Conservation (phyloP, 2,113 vertebrate species). For the Etia nguti region DNA sequence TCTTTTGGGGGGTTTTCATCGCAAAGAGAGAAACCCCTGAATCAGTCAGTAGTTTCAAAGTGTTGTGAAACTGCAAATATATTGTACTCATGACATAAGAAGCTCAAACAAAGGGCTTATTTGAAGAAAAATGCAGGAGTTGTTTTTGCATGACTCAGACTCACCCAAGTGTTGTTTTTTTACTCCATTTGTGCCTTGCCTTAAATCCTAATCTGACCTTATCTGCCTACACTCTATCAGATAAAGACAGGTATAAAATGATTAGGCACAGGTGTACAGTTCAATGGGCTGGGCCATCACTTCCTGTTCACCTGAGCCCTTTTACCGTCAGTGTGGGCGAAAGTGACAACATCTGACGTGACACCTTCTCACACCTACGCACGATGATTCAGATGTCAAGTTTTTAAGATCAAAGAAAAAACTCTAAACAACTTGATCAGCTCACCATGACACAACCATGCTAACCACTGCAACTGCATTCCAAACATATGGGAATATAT, state of each 20-base stretch:
- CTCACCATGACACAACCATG: rapidly evolving
- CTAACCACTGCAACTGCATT: rapidly evolving
- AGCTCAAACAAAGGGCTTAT: neutral
- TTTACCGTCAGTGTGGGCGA: neutral
- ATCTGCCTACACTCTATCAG: neutral
- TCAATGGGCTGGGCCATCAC: neutral
- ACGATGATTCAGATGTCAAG: neutral
- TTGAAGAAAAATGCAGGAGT: neutral
- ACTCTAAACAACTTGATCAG: neutral
- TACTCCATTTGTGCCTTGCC: neutral
- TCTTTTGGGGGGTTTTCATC: too few species aligned
- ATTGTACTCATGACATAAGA: neutral
- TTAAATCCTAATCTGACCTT: neutral
- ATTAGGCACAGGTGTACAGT: neutral
- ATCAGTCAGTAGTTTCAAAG: neutral
- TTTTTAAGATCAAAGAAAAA: neutral
- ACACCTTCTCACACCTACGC: neutral
- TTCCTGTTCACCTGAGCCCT: neutral
- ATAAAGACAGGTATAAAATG: neutral
- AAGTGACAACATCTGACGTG: neutral
- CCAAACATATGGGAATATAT: rapidly evolving
- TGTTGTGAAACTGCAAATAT: neutral
- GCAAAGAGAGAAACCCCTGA: neutral
- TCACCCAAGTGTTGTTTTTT: neutral
- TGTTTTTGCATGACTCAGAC: neutral